phyloP scores from a whole-genome alignment of 2,113 vertebrate species.

The Rhinolophus sinicus region DNA sequence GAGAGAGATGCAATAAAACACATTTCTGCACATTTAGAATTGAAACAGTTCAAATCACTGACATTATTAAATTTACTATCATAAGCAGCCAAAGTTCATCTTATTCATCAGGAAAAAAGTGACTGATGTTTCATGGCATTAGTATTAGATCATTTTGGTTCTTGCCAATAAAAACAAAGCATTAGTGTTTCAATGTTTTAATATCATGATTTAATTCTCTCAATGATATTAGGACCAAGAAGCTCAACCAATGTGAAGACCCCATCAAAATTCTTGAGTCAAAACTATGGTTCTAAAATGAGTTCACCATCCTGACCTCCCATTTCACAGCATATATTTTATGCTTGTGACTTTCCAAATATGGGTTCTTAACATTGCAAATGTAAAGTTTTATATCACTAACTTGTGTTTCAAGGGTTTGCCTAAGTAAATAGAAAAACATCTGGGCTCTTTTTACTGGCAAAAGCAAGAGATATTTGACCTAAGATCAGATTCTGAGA shows the following conservation, averaged over 20 bases:
- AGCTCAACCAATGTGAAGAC: slow-evolving; percentile 85
- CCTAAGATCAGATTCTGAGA: slow-evolving; percentile 77
- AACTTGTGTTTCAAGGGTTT: slow-evolving; percentile 78
- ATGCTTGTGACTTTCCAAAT: slow-evolving; percentile 72
- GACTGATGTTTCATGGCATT: slow-evolving; percentile 88
- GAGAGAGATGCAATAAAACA: slow-evolving; percentile 51
- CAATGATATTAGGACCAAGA: slow-evolving; percentile 87
- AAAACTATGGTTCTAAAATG: slow-evolving; percentile 80
- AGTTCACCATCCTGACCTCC: slow-evolving; percentile 79
- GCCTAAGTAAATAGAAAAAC: slow-evolving; percentile 85
- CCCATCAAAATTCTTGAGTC: slow-evolving; percentile 83
- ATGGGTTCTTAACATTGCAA: slow-evolving; percentile 68
- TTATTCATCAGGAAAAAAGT: slow-evolving; percentile 85
- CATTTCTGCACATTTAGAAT: slow-evolving; percentile 83
- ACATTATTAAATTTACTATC: slow-evolving; percentile 89
- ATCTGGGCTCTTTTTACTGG: slow-evolving; percentile 86
- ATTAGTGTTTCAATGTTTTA: slow-evolving; percentile 88
- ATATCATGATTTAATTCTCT: slow-evolving; percentile 90
- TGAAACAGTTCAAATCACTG: slow-evolving; percentile 84
- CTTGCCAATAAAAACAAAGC: slow-evolving; percentile 89
- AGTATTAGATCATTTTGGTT: slow-evolving; percentile 88
- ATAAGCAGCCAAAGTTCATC: slow-evolving; percentile 86
- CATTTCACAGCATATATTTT: slow-evolving; percentile 73
- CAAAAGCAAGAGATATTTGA: slow-evolving; percentile 80
- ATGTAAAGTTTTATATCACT: slow-evolving; percentile 70